Evolutionary conservation across 2,797 vertebrate species (phyloP).

Genomic region (Danio choprae): DNA sequence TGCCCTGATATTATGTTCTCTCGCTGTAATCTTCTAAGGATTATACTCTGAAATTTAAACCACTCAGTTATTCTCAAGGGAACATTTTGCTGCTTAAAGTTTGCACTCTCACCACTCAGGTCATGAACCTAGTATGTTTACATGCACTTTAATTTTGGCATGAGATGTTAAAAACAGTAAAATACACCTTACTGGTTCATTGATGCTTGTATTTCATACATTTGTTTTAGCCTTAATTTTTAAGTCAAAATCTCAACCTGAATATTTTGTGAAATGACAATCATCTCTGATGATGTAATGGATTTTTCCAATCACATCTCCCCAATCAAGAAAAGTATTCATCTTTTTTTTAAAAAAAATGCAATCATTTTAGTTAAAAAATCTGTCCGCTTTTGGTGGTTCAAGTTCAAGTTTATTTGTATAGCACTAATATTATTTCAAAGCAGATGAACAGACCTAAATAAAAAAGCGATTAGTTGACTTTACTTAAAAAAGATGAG

Average conservation of each 20-base stretch:
- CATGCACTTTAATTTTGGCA: background rate
- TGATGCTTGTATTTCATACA: background rate
- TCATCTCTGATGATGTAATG: too few species aligned
- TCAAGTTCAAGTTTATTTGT: too few species aligned
- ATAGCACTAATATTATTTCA: too few species aligned
- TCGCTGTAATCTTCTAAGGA: conserved; percentile 40
- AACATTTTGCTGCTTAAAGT: conserved; percentile 3
- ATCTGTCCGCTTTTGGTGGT: too few species aligned
- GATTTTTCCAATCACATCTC: background rate
- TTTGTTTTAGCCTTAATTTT: background rate
- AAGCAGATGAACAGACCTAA: too few species aligned
- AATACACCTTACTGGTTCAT: too few species aligned
- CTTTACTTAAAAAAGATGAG: too few species aligned
- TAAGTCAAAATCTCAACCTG: background rate
- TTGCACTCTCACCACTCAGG: background rate
- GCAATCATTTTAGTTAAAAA: too few species aligned
- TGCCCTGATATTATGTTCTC: conserved; percentile 29
- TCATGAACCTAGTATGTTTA: conserved; percentile 1
- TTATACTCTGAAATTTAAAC: conserved; percentile 22
- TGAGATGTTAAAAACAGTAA: background rate
- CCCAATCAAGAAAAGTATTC: too few species aligned
- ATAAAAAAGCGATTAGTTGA: too few species aligned
- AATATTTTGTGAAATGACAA: too few species aligned
- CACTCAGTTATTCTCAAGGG: background rate
- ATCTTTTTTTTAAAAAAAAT: too few species aligned